These are phyloP conservation scores for Microcaecilia unicolor DNA, from an alignment of 2,797 vertebrate genomes.

Conservation along the genomic window DNA sequence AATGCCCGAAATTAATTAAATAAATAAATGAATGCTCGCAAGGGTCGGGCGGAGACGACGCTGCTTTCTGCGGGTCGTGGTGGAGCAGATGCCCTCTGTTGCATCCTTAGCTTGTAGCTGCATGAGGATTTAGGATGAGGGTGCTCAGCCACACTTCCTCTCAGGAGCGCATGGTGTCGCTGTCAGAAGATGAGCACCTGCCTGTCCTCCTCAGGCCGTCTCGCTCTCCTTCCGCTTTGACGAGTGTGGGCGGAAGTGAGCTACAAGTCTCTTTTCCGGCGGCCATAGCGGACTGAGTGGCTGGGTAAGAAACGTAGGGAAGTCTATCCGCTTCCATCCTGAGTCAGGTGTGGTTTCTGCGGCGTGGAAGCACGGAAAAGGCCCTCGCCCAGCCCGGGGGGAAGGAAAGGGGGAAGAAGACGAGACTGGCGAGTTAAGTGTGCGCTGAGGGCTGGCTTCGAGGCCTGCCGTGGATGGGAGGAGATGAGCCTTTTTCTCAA, in stretches of 20 bases:
- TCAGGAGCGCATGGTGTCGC: not conserved
- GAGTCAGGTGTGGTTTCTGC: fast-evolving
- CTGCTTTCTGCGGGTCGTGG: no score
- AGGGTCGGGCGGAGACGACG: no score
- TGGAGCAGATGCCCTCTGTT: no score
- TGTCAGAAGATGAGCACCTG: fast-evolving
- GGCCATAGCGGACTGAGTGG: conserved; percentile 61
- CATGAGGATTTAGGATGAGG: no score
- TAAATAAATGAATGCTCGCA: no score
- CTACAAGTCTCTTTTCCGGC: conserved; percentile 66
- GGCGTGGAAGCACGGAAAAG: fast-evolving
- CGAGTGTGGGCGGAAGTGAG: conserved; percentile 63
- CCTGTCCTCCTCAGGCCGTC: not conserved
- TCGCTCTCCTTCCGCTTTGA: conserved; percentile 46
- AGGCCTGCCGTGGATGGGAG: no score
- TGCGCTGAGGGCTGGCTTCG: not conserved
- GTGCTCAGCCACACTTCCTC: not conserved
- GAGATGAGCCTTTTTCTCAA: no score
- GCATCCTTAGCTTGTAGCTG: no score
- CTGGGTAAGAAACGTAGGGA: conserved; percentile 56
- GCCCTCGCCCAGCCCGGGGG: not conserved
- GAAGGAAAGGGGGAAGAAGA: not conserved
- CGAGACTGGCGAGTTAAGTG: no score
- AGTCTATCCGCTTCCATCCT: conserved; percentile 16
- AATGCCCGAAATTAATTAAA: no score